Percentiles rank a stretch among this genome's conserved stretches.
phyloP scores from a whole-genome alignment of 2,888 invertebrate species.

The Cotesia congregata region DNA sequence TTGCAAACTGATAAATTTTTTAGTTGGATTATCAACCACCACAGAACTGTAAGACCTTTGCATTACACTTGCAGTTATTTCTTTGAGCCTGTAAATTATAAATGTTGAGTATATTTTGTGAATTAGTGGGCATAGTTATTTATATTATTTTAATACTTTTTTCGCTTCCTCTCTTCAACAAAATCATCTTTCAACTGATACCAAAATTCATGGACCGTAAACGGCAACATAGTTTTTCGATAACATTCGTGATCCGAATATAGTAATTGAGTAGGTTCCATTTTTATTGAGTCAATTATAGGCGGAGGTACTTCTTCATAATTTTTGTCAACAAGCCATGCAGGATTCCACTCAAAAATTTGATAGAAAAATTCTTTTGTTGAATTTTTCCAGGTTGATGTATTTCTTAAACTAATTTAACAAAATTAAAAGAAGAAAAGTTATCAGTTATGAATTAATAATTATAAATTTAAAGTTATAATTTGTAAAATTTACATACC shows the following conservation, averaged over 20 bases:
- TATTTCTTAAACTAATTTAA: neutral
- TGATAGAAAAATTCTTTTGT: neutral
- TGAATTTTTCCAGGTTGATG: neutral
- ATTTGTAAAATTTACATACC: neutral
- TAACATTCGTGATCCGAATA: conserved; percentile 76
- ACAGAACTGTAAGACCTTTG: neutral
- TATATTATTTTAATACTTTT: conserved; percentile 1
- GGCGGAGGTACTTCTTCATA: conserved; percentile 68
- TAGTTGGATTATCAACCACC: neutral
- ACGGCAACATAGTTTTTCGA: conserved; percentile 72
- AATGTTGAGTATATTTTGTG: neutral
- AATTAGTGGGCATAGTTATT: no score
- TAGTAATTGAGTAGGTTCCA: conserved; percentile 72
- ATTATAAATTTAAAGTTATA: neutral
- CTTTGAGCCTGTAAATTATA: neutral
- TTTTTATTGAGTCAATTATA: conserved; percentile 71
- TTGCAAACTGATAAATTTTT: conserved; percentile 2
- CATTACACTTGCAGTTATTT: neutral
- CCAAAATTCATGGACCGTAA: conserved; percentile 78
- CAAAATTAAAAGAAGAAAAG: neutral
- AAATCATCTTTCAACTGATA: conserved; percentile 66
- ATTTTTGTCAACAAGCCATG: conserved; percentile 18
- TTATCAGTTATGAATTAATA: neutral
- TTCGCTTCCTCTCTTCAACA: conserved; percentile 36
- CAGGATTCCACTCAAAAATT: conserved; percentile 31